A percentile compares a stretch with the other conserved stretches of the same genome.
phyloP scores from a whole-genome alignment of 2,113 vertebrate genomes.

The Melierax canorus region DNA sequence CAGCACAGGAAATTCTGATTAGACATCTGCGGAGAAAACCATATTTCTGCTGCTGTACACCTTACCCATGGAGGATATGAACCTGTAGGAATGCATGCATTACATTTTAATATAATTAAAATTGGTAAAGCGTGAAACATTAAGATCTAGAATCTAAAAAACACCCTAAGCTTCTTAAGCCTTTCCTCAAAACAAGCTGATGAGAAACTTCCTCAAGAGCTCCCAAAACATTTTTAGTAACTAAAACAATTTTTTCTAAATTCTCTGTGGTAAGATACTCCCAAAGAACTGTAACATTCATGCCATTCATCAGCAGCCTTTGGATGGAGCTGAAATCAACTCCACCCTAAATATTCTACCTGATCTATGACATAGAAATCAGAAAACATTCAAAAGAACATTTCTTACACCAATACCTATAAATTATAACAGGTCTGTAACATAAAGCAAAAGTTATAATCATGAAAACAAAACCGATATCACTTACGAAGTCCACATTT shows the following conservation, averaged over 20 bases:
- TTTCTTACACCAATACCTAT: not conserved
- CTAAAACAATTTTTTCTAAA: not conserved
- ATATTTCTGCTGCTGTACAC: not conserved
- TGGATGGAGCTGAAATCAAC: not conserved
- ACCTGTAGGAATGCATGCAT: not conserved
- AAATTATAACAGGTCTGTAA: not conserved
- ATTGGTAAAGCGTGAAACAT: not conserved
- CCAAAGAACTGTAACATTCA: not conserved
- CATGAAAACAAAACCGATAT: not conserved
- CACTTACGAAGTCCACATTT: not conserved
- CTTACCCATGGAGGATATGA: not conserved
- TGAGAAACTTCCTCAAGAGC: not conserved
- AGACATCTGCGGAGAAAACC: not conserved
- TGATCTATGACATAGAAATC: not conserved
- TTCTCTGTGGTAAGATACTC: not conserved
- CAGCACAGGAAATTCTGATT: not conserved
- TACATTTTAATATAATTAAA: not conserved
- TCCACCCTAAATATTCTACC: not conserved
- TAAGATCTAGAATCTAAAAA: not conserved
- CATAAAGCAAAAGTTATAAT: not conserved
- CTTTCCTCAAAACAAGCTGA: not conserved
- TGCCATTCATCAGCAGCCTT: not conserved
- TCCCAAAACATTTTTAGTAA: not conserved
- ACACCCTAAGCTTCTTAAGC: not conserved
- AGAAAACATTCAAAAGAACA: not conserved